phyloP scores from a whole-genome alignment of 2,797 vertebrate species.

The Dipus sagitta region DNA sequence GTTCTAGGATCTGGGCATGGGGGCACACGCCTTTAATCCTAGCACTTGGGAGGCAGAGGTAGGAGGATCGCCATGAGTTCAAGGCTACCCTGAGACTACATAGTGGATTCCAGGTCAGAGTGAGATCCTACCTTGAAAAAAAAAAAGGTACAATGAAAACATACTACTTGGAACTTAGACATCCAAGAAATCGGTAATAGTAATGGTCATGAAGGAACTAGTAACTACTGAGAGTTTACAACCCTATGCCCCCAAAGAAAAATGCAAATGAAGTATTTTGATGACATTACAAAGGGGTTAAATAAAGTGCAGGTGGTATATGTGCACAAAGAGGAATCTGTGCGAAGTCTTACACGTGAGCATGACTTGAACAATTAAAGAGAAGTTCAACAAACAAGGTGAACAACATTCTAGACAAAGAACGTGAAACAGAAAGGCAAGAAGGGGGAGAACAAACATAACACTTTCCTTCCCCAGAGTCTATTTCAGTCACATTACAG shows the following conservation, averaged over 20 bases:
- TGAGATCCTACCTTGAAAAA: too few species aligned
- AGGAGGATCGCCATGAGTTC: too few species aligned
- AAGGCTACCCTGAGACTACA: too few species aligned
- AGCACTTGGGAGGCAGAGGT: too few species aligned
- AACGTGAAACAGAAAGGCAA: slow-evolving; percentile 50
- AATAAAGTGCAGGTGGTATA: not conserved
- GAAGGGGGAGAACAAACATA: slow-evolving; percentile 23
- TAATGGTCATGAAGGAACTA: slow-evolving; percentile 14
- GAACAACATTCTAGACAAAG: slow-evolving; percentile 16
- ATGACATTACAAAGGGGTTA: not conserved
- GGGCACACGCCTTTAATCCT: too few species aligned
- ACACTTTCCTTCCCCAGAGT: slow-evolving; percentile 34
- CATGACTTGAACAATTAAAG: not conserved
- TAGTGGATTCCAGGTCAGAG: too few species aligned
- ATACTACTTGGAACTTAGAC: not conserved
- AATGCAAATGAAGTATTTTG: not conserved
- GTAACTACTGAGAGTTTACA: not conserved
- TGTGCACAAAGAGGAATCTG: not conserved
- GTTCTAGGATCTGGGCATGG: too few species aligned
- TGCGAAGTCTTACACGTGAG: not conserved
- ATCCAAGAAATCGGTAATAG: not conserved
- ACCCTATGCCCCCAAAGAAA: not conserved
- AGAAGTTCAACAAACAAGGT: not conserved
- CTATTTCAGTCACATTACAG: slow-evolving; percentile 72
- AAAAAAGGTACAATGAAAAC: not conserved